Evolutionary conservation across 2,113 vertebrate species (phyloP), one percentile per base, ranked within the genome.

Genomic region (Lamprotornis superbus): DNA sequence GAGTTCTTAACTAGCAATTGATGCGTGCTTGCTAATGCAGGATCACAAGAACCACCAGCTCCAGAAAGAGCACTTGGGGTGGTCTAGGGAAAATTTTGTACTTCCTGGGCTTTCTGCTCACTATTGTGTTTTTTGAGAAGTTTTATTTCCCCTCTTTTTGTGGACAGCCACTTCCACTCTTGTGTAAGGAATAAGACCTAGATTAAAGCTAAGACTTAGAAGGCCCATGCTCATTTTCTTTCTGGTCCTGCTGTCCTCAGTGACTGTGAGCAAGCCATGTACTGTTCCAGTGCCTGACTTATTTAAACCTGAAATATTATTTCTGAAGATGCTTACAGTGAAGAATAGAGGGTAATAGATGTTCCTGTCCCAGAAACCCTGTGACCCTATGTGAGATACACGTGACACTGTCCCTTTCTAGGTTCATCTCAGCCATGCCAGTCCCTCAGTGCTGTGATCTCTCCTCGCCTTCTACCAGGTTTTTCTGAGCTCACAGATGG

Each of bases 401-500:
- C 0, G 4, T n/a, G 11, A 28, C 40, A 33, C 20, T 42, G 18
- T 12, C 75, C 52, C 44, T 49, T 49, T 63, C 52, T 16, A 31
- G 15, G 31, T 74, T 27, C 69, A 21, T 17, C 77, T 74, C 65
- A 84, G 4, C 33, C 0, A 0, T 44, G 52, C 18, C 42, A 37
- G 28, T 22, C 16, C 24, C n/a, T 42, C 71, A 30, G 69, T 5
- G 2, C 27, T 89, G 31, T 60, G 31, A 79, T 82, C 37, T 73
- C 74, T 83, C 46, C 49, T 93, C 2, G 22, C 30, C 30, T 88
- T 52, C 79, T 57, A 91, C 19, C 76, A 90, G 80, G 31, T 84
- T 96, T 91, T 96, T 93, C 15, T 7, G 63, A 94, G 70, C 92
- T 96, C 85, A 77, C 94, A 97, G 96, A 94, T 97, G 96, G 92